Conservation (phyloP, 2,888 invertebrate species). For the Ichneumoninae sp. region DNA sequence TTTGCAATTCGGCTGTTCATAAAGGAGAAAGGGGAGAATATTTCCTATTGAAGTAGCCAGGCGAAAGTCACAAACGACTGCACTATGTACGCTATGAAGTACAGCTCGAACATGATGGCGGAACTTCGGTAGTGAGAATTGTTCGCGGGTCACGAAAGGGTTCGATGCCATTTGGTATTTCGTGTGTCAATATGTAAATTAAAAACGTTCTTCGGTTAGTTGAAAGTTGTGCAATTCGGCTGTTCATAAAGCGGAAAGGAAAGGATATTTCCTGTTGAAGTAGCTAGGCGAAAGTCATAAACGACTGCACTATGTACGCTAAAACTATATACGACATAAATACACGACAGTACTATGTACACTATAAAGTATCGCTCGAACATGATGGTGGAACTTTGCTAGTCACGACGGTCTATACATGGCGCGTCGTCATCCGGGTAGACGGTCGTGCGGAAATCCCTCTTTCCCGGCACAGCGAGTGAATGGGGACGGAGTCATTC, state of each 20-base stretch:
- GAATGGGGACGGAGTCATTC: conserved; percentile 57
- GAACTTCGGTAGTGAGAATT: conserved; percentile 13
- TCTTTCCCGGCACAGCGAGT: conserved; percentile 41
- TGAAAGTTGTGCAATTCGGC: not conserved
- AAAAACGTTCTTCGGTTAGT: not conserved
- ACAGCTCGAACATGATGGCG: conserved; percentile 5
- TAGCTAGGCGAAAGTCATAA: conserved; percentile 1
- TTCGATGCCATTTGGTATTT: not conserved
- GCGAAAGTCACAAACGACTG: conserved; percentile 7
- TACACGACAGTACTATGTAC: not conserved
- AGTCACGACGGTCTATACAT: conserved; percentile 9
- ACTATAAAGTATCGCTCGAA: conserved; percentile 13
- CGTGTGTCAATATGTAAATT: not conserved
- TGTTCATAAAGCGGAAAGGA: not conserved
- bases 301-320: not conserved
- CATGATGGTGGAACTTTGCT: conserved; percentile 8
- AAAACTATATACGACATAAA: not conserved
- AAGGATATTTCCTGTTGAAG: not conserved
- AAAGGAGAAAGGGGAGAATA: not conserved
- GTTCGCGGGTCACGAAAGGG: not conserved
- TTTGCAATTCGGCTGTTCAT: not conserved
- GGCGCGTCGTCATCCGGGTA: conserved; percentile 44
- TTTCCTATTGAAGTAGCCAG: conserved; percentile 1
- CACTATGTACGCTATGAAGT: not conserved
- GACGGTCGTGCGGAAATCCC: conserved; percentile 62